Conservation (phyloP, 2,888 invertebrate genomes). For the Psylliodes chrysocephalus region DNA sequence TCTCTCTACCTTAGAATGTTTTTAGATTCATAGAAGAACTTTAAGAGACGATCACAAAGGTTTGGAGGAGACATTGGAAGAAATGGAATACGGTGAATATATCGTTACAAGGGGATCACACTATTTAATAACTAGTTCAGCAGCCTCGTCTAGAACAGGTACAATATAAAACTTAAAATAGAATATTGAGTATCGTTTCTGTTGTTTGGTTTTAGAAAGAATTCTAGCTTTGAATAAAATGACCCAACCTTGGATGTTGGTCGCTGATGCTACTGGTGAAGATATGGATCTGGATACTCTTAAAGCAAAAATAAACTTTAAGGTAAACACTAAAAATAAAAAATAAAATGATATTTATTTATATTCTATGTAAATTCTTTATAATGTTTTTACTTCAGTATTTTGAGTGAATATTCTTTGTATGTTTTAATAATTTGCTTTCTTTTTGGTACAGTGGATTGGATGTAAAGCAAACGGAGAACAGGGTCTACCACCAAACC, state of each 20-base stretch:
- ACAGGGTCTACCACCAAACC: constrained; percentile 66
- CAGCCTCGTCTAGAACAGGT: constrained; percentile 11
- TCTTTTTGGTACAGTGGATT: constrained; percentile 15
- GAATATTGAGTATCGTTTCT: no score
- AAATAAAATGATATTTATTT: no score
- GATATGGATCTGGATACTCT: constrained; percentile 18
- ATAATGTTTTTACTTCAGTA: no score
- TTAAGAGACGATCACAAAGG: constrained; percentile 91
- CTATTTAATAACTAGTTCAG: constrained; percentile 48
- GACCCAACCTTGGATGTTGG: constrained; percentile 67
- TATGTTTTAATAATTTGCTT: no score
- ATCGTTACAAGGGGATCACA: constrained; percentile 74
- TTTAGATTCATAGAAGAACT: constrained; percentile 81
- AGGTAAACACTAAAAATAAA: no score
- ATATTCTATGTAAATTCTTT: no score
- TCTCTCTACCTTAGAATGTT: no score
- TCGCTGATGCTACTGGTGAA: constrained; percentile 33
- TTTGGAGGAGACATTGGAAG: constrained; percentile 89
- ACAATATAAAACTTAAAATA: background rate
- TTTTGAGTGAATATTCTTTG: no score
- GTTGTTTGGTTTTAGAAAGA: constrained; percentile 58
- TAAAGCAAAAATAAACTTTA: constrained; percentile 14
- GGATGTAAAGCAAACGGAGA: constrained; percentile 46
- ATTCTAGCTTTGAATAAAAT: constrained; percentile 67
- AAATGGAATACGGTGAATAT: constrained; percentile 70